Base-by-base conservation (phyloP, 2,113 vertebrate genomes). In the Dryoscopus gambensis region DNA sequence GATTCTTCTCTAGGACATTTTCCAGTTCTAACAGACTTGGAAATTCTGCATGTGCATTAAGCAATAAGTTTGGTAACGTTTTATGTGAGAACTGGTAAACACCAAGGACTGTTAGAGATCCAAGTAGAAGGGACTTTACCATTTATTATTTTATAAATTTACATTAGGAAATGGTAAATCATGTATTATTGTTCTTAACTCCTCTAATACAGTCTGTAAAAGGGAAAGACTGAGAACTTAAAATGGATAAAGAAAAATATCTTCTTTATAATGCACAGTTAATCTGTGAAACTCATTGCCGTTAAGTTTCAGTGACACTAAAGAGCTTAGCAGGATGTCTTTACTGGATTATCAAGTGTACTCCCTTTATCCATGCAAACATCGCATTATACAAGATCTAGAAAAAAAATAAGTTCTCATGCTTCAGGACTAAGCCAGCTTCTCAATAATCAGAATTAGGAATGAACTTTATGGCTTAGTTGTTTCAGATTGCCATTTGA, bases 271-370 rank as follows among this genome's bases (percentile, higher is more conserved):
- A 65, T 18, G 35, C 44, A 50, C 17, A 35, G 79, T 80, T 96
- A 74, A 81, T 92, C 90, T 96, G 85, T 68, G 64, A 68, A 90
- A 89, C 64, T 94, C 71, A 53, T 77, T 94, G 90, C 82, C 64
- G 10, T 85, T 70, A 63, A 80, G 60, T 93, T 88, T 88, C 82
- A 73, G 50, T 92, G 93, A 74, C 75, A 42, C 55, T 93, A 87
- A 97, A 92, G 95, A 92, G 75, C 71, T 96, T 95, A 94, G 89
- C 52, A 67, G 87, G 64, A 74, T 83, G 71, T 86, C 92, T 86
- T 95, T 52, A 59, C 63, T 83, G 91, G 91, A 86, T 97, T 96
- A 94, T 73, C 75, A 60, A 85, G 55, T 62, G 68, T 77, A 63
- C 74, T 77, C 71, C 64, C 35, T 70, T 95, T 95, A 93, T 94